Evolutionary conservation across 2,113 vertebrate species (phyloP).

Genomic region (Labeo rohita): DNA sequence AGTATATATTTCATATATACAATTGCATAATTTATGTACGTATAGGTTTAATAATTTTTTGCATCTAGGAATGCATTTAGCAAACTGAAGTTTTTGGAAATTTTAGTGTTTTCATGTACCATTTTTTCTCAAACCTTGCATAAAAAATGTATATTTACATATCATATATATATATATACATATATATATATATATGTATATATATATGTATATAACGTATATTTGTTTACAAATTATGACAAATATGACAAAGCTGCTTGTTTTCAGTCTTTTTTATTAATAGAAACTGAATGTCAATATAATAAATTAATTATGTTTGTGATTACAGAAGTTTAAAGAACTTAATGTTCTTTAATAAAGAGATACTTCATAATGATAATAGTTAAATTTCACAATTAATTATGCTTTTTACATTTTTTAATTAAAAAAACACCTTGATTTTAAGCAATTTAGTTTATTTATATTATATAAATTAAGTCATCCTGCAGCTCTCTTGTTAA

Average conservation of each 20-base stretch:
- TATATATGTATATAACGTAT: too few relatives aligned
- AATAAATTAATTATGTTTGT: neutral
- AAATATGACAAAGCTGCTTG: neutral
- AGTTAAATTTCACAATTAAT: neutral
- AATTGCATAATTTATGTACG: too few relatives aligned
- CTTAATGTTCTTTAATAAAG: neutral
- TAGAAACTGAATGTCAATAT: neutral
- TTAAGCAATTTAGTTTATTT: neutral
- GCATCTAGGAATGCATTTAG: too few relatives aligned
- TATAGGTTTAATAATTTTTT: too few relatives aligned
- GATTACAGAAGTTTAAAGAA: neutral
- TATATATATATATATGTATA: too few relatives aligned
- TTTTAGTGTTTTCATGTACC: too few relatives aligned
- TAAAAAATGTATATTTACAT: neutral
- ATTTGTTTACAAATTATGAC: neutral
- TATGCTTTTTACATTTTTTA: neutral
- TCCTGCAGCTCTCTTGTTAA: neutral
- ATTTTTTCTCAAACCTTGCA: too few relatives aligned
- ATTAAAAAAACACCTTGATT: neutral
- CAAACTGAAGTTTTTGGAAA: too few relatives aligned
- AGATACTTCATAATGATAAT: neutral
- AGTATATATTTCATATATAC: too few relatives aligned
- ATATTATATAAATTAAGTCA: neutral
- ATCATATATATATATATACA: too few relatives aligned
- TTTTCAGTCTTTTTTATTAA: neutral